Percentiles rank a stretch among this genome's conserved stretches.
Conservation (phyloP, 1,140 invertebrate genomes). For the Drosophila ironensis region DNA sequence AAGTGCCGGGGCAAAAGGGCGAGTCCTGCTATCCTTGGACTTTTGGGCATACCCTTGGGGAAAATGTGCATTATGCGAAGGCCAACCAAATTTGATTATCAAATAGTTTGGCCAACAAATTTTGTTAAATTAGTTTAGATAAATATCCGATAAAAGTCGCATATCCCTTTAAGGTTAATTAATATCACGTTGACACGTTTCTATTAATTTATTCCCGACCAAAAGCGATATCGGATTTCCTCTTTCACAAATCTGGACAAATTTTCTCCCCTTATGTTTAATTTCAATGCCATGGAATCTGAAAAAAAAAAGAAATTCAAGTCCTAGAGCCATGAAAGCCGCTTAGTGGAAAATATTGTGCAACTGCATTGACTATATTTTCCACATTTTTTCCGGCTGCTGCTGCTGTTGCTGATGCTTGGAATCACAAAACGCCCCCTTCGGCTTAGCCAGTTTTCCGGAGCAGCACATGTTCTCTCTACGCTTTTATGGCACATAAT, state of each 20-base stretch:
- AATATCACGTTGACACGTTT: too few species aligned
- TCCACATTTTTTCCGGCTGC: not conserved
- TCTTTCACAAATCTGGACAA: not conserved
- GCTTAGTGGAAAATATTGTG: conserved; percentile 13
- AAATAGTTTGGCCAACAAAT: too few species aligned
- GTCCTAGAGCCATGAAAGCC: conserved; percentile 4
- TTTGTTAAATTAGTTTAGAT: too few species aligned
- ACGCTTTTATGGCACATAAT: conserved; percentile 56
- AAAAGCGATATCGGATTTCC: too few species aligned
- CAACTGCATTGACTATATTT: conserved; percentile 10
- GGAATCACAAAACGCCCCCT: not conserved
- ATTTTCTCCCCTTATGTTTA: not conserved
- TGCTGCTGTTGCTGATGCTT: not conserved
- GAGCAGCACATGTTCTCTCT: conserved; percentile 12
- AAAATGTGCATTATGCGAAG: too few species aligned
- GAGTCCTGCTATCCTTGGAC: not conserved
- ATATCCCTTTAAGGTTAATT: too few species aligned
- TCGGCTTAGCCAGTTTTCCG: not conserved
- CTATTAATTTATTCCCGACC: too few species aligned
- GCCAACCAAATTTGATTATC: not conserved
- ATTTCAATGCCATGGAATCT: too few species aligned
- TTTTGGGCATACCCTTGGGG: too few species aligned
- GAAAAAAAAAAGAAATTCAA: not conserved
- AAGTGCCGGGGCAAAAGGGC: not conserved
- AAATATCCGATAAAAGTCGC: too few species aligned